phyloP scores from a whole-genome alignment of 2,888 invertebrate genomes.

The Ochropleura leucogaster region DNA sequence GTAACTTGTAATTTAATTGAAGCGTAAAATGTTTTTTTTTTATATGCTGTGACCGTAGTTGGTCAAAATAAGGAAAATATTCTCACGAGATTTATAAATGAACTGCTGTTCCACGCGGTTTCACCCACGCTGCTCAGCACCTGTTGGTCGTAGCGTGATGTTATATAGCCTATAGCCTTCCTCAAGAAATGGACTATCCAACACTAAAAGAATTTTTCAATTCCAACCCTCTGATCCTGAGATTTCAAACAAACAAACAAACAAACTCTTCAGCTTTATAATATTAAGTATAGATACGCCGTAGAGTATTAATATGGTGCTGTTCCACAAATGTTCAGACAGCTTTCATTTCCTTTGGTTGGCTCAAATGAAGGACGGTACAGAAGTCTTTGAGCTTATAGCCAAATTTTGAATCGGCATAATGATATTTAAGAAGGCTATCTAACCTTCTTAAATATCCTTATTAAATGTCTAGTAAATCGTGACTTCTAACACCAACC shows the following conservation, averaged over 20 bases:
- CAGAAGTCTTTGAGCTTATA: background rate
- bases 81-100: background rate
- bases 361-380: background rate
- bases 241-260: too few species aligned
- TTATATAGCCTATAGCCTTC: too few species aligned
- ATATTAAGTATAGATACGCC: too few species aligned
- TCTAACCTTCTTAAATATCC: background rate
- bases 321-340: background rate
- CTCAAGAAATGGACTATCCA: too few species aligned
- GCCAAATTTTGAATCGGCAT: background rate
- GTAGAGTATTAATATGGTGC: background rate
- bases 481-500: background rate
- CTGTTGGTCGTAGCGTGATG: too few species aligned
- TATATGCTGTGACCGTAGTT: background rate
- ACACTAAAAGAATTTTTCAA: too few species aligned
- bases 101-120: too few species aligned
- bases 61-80: background rate
- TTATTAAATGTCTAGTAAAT: background rate
- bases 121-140: too few species aligned
- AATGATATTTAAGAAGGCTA: too few species aligned
- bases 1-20: constrained; percentile 46
- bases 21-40: background rate
- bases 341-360: background rate
- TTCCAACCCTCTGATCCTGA: too few species aligned
- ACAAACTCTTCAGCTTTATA: too few species aligned